Evolutionary conservation across 2,113 vertebrate genomes (phyloP).

Genomic region (Dicerorhinus sumatrensis): DNA sequence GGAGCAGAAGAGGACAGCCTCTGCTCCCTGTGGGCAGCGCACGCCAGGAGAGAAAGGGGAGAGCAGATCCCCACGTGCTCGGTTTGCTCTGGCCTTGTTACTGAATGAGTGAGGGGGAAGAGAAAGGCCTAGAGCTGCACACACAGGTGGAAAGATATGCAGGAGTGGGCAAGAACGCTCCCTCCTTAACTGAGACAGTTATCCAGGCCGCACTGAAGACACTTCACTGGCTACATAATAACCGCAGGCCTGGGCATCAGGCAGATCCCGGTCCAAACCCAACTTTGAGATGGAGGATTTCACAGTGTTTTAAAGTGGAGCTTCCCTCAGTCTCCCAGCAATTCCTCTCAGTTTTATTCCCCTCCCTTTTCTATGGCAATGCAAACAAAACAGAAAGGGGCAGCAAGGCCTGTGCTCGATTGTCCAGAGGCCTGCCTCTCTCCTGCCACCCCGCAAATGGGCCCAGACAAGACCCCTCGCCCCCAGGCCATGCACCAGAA

Average conservation of each 20-base stretch:
- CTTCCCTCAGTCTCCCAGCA: not conserved
- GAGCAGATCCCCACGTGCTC: too few species aligned
- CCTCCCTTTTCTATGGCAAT: slow-evolving; percentile 29
- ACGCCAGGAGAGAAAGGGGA: not conserved
- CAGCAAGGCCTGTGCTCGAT: not conserved
- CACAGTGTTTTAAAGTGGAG: not conserved
- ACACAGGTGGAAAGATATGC: accelerated
- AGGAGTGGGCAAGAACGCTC: not conserved
- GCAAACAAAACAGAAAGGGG: slow-evolving; percentile 38
- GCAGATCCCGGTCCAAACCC: not conserved
- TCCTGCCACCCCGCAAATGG: not conserved
- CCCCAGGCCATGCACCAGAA: not conserved
- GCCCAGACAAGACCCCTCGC: not conserved
- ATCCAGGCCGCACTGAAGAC: not conserved
- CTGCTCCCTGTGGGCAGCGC: not conserved
- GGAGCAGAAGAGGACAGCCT: not conserved
- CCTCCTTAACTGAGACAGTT: not conserved
- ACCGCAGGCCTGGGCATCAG: not conserved
- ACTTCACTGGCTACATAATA: too few species aligned
- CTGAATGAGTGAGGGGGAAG: not conserved
- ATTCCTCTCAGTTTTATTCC: not conserved
- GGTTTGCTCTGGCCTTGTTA: not conserved
- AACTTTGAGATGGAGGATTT: not conserved
- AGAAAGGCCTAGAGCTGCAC: not conserved
- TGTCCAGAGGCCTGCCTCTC: not conserved